These are phyloP conservation scores for Peromyscus aztecus DNA, from an alignment of 2,797 vertebrate genomes.

Conservation along the genomic window DNA sequence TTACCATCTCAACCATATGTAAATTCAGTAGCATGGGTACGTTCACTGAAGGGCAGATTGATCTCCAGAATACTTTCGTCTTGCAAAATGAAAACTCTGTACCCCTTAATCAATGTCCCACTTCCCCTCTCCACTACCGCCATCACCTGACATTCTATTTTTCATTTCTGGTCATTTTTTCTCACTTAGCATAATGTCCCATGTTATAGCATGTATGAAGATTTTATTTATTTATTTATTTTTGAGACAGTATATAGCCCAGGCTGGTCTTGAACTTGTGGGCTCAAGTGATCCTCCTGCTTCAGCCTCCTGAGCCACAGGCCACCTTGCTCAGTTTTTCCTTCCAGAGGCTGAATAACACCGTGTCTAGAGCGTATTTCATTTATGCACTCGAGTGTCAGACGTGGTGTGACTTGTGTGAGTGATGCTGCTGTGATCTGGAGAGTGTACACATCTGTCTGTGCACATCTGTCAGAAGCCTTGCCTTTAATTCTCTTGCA, in stretches of 20 bases:
- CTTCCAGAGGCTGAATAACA: background rate
- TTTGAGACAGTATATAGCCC: background rate
- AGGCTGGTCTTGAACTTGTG: background rate
- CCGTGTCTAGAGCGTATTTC: rapidly evolving
- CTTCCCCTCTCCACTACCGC: background rate
- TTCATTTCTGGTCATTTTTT: background rate
- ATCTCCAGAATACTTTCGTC: background rate
- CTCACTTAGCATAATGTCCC: background rate
- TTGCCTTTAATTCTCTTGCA: background rate
- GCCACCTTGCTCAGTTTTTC: background rate
- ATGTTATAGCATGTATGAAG: background rate
- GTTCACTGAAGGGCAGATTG: background rate
- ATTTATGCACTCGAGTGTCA: background rate
- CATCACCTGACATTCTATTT: background rate
- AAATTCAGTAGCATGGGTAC: background rate
- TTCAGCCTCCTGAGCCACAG: background rate
- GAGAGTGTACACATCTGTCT: background rate
- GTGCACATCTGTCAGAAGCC: background rate
- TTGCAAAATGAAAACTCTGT: constrained; percentile 49
- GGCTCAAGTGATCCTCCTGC: background rate
- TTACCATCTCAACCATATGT: background rate
- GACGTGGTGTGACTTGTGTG: background rate
- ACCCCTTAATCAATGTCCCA: background rate
- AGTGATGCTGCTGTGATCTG: background rate
- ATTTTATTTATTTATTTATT: background rate